These are phyloP conservation scores for Hystrix brachyura DNA, from an alignment of 2,113 vertebrate genomes.

Conservation along the genomic window DNA sequence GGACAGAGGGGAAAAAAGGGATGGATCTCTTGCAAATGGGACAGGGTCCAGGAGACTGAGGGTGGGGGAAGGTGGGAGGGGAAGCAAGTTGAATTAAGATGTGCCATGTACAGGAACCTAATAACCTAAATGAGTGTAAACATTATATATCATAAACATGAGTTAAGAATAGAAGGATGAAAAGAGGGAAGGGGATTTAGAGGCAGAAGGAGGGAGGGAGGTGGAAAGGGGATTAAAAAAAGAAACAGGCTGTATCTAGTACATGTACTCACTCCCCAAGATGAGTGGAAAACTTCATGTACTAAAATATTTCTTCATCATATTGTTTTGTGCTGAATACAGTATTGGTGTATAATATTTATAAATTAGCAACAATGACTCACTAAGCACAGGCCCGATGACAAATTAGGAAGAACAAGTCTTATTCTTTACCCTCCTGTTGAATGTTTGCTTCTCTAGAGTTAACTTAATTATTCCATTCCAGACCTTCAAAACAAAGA, in stretches of 20 bases:
- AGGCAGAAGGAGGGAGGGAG: neutral
- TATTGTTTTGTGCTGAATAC: neutral
- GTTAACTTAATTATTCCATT: neutral
- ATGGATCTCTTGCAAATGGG: neutral
- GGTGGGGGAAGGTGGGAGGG: neutral
- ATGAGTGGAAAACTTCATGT: neutral
- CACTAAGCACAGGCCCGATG: neutral
- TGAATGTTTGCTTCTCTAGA: neutral
- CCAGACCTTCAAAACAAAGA: neutral
- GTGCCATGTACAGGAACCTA: neutral
- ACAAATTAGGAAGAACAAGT: neutral
- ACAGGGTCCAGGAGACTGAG: neutral
- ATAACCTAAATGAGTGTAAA: neutral
- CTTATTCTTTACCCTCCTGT: neutral
- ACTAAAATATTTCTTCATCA: neutral
- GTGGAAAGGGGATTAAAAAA: neutral
- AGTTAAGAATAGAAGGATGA: neutral
- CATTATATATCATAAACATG: neutral
- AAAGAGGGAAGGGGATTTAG: neutral
- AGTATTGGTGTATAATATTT: neutral
- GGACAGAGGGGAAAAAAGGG: neutral
- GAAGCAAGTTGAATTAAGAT: neutral
- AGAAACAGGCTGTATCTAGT: neutral
- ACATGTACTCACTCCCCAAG: neutral
- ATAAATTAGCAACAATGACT: neutral